Evolutionary conservation across 1,140 invertebrate genomes (phyloP).

Genomic region (Neoseiulus cucumeris): DNA sequence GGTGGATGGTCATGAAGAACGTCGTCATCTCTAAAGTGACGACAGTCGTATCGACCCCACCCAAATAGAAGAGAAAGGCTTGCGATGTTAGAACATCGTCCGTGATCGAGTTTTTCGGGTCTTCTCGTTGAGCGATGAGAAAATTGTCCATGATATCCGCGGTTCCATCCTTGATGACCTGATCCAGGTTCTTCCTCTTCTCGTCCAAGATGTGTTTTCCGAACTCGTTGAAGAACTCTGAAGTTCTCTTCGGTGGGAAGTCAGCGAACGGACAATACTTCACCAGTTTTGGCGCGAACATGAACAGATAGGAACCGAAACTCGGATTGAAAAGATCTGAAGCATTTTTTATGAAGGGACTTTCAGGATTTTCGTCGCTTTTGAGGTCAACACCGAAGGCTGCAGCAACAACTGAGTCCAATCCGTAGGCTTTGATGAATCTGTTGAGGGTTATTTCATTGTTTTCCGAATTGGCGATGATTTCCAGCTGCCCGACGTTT

Average conservation of each 20-base stretch:
- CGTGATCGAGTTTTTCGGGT: conserved; percentile 18
- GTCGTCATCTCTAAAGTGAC: neutral
- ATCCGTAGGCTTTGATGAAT: neutral
- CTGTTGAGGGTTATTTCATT: neutral
- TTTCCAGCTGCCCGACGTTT: neutral
- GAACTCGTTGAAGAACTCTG: neutral
- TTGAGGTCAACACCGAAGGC: neutral
- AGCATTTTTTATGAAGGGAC: neutral
- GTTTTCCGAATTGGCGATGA: neutral
- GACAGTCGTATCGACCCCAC: neutral
- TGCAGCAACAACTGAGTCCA: neutral
- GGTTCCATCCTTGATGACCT: neutral
- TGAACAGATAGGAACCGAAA: neutral
- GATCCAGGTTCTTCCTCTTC: neutral
- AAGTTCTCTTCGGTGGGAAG: neutral
- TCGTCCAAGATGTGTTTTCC: neutral
- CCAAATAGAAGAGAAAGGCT: neutral
- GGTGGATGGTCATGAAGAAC: neutral
- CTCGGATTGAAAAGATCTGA: neutral
- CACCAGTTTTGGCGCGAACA: neutral
- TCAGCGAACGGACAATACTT: neutral
- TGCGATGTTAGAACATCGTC: neutral
- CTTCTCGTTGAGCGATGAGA: neutral
- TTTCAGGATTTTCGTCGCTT: neutral
- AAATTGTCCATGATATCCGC: neutral